A percentile compares a stretch with the other conserved stretches of the same genome.
Conservation (phyloP, 2,113 vertebrate species). For the Notothenia coriiceps region DNA sequence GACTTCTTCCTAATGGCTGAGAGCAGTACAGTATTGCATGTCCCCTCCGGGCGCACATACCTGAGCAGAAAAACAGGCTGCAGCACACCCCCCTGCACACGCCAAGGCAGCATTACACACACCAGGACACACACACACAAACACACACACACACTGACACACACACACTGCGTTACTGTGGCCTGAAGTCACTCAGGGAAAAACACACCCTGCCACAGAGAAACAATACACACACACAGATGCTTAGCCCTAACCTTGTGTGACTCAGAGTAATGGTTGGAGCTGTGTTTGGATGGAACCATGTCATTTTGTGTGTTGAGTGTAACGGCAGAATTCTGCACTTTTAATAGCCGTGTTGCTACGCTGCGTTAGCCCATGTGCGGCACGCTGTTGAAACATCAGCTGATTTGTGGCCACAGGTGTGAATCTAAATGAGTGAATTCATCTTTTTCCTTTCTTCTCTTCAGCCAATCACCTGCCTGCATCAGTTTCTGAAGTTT, state of each 20-base stretch:
- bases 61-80: slow-evolving; percentile 82
- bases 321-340: slow-evolving; percentile 35
- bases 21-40: slow-evolving; percentile 69
- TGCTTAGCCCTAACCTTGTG: slow-evolving; percentile 51
- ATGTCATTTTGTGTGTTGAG: slow-evolving; percentile 65
- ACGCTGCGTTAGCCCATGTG: slow-evolving; percentile 1
- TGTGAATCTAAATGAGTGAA: background rate
- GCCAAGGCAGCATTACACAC: slow-evolving; percentile 67
- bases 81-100: slow-evolving; percentile 81
- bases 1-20: slow-evolving; percentile 58
- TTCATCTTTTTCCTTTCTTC: background rate
- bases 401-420: slow-evolving; percentile 25
- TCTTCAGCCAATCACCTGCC: slow-evolving; percentile 46
- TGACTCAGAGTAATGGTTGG: slow-evolving; percentile 66
- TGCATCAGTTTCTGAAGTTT: slow-evolving; percentile 51
- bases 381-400: slow-evolving; percentile 1
- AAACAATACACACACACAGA: slow-evolving; percentile 63
- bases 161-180: slow-evolving; percentile 70
- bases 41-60: slow-evolving; percentile 84
- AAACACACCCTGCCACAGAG: slow-evolving; percentile 75
- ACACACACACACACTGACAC: slow-evolving; percentile 53
- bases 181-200: slow-evolving; percentile 77
- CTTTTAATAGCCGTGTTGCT: slow-evolving; percentile 23
- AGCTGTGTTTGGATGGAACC: slow-evolving; percentile 53
- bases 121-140: slow-evolving; percentile 44